Evolutionary conservation across 2,797 vertebrate genomes (phyloP).

Genomic region (Cryptoprocta ferox): DNA sequence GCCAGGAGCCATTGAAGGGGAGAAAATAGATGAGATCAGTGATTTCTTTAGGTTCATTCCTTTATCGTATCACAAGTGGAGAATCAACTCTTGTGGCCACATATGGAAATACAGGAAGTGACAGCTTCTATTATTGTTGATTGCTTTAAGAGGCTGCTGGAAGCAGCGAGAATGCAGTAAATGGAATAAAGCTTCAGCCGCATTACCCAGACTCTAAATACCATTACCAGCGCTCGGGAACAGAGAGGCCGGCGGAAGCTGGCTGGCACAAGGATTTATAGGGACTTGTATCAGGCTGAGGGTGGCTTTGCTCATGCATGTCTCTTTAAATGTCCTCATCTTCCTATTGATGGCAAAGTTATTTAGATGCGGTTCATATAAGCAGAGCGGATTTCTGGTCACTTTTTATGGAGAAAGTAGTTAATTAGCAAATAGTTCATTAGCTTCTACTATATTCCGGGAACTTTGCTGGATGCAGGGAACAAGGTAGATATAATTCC

Average conservation of each 20-base stretch:
- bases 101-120: constrained; percentile 59
- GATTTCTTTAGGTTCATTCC: background rate
- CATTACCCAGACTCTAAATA: background rate
- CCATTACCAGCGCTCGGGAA: background rate
- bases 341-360: background rate
- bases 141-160: constrained; percentile 23
- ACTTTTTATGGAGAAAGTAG: background rate
- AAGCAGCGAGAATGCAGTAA: background rate
- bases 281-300: background rate
- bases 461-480: background rate
- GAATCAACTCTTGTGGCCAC: background rate
- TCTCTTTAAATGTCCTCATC: background rate
- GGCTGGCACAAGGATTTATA: background rate
- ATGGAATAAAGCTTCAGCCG: background rate
- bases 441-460: background rate
- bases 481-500: background rate
- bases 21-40: background rate
- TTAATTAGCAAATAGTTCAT: background rate
- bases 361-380: background rate
- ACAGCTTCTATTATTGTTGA: background rate
- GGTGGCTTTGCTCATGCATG: background rate
- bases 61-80: background rate
- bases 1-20: background rate
- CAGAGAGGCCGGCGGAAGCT: background rate
- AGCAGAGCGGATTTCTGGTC: background rate